Evolutionary conservation across 2,113 vertebrate species (phyloP).

Genomic region (Tenrec ecaudatus): DNA sequence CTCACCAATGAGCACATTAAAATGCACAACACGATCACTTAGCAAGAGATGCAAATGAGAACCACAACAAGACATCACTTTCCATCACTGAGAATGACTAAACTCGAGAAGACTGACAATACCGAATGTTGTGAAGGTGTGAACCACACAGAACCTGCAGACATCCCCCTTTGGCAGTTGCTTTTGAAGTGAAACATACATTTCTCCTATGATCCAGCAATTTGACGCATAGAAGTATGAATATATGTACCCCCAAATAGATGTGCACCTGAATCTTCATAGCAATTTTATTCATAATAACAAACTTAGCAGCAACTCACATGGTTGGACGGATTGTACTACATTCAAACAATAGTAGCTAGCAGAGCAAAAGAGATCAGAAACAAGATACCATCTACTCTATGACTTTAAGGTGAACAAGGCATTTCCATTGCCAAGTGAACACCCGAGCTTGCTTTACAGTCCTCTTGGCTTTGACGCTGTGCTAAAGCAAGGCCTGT

Average conservation of each 20-base stretch:
- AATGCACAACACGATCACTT: neutral
- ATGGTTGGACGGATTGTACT: neutral
- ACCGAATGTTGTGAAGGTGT: neutral
- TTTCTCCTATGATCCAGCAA: neutral
- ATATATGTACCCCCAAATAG: neutral
- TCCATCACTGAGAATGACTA: neutral
- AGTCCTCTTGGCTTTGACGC: no score
- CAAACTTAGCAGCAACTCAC: neutral
- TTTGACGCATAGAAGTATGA: neutral
- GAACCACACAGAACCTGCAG: neutral
- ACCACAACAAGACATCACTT: neutral
- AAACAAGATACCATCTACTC: neutral
- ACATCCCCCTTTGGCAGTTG: neutral
- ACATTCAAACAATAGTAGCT: neutral
- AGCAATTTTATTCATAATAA: neutral
- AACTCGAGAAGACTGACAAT: neutral
- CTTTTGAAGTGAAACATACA: neutral
- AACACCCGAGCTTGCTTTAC: no score
- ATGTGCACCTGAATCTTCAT: neutral
- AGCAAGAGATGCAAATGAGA: constrained; percentile 1
- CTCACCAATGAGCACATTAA: no score
- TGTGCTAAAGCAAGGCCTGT: no score
- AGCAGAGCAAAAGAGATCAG: neutral
- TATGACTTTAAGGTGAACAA: neutral
- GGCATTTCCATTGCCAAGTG: no score